Evolutionary conservation across 2,113 vertebrate species (phyloP), one percentile per base, ranked within the genome.

Genomic region (Heterotis niloticus): DNA sequence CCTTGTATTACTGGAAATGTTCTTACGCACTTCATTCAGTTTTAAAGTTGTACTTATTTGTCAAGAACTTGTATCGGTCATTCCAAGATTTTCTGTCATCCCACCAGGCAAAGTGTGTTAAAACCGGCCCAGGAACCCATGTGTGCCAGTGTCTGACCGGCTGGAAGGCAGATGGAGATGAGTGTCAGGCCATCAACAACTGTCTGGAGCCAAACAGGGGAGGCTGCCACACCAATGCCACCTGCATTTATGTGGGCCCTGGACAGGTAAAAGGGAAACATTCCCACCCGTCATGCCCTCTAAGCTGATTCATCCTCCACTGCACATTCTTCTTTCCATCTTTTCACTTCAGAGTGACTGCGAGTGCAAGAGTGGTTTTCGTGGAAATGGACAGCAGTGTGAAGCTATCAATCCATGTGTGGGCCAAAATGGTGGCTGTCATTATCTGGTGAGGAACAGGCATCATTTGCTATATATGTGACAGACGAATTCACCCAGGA

Each of bases 131-230:
- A 0, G 91, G 87, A 14, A 86, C 83, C 9, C 90, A 92, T 69
- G 26, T 0, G 0, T 99, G 97, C 0, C 23, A 91, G 79, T 99
- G 96, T 88, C 92, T 94, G 76, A 84, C 59, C 0, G 96, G 97
- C 0, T 99, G 96, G 96, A 94, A 81, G 0, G 90, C 90, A 0
- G 83, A 96, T 0, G 96, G 94, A 64, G 91, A 90, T 62, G 94
- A 94, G n/a, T 99, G 97, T 82, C 90, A 88, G 24, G 91, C 92
- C 80, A 90, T 96, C 82, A 95, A 99, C 89, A 94, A 94, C 81
- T 99, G 97, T 69, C 57, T 91, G 56, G 83, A 90, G 76, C 85
- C 90, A 0, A 14, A 85, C 0, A 1, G 1, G 0, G 91, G 94
- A 0, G 84, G 83, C 5, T 98, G 97, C 84, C 96, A 99, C 0